A percentile compares a stretch with the other conserved stretches of the same genome.
These are phyloP conservation scores for Laupala kohalensis DNA, from an alignment of 1,140 invertebrate species.

Conservation along the genomic window DNA sequence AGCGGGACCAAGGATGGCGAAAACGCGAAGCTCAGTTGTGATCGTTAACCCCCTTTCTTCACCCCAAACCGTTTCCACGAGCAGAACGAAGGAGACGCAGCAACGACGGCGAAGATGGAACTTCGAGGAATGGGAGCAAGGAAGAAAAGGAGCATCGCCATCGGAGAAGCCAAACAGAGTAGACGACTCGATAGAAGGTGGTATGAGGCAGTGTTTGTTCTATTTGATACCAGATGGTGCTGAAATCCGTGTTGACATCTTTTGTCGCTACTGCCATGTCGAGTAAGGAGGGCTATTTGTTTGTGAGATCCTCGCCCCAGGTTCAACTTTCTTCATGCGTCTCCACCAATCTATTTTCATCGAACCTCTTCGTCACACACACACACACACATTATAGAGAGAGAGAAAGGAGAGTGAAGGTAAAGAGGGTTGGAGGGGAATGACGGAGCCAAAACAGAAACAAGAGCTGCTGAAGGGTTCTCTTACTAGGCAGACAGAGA, in stretches of 20 bases:
- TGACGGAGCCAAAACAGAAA: not conserved
- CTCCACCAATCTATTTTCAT: not conserved
- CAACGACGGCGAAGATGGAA: too few species aligned
- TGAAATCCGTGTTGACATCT: slow-evolving; percentile 12
- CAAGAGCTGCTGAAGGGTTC: not conserved
- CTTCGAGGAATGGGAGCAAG: not conserved
- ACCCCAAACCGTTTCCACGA: too few species aligned
- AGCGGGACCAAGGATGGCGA: not conserved
- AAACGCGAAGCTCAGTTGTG: too few species aligned
- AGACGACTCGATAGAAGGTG: not conserved
- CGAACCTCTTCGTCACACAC: not conserved
- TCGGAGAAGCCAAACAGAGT: not conserved
- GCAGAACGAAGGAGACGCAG: too few species aligned
- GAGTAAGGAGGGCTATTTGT: slow-evolving; percentile 11
- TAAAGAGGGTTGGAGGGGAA: slow-evolving; percentile 7
- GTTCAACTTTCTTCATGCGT: not conserved
- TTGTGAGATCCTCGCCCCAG: slow-evolving; percentile 1
- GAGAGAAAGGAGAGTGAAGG: slow-evolving; percentile 8
- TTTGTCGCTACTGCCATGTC: slow-evolving; percentile 12
- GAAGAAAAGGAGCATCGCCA: not conserved
- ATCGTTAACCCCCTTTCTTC: too few species aligned
- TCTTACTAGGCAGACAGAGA: not conserved
- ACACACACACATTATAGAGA: slow-evolving; percentile 1
- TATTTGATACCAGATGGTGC: slow-evolving; percentile 11
- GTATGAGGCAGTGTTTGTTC: slow-evolving; percentile 8